Base-by-base conservation (phyloP, 2,888 invertebrate species). In the Brachyptera putata region DNA sequence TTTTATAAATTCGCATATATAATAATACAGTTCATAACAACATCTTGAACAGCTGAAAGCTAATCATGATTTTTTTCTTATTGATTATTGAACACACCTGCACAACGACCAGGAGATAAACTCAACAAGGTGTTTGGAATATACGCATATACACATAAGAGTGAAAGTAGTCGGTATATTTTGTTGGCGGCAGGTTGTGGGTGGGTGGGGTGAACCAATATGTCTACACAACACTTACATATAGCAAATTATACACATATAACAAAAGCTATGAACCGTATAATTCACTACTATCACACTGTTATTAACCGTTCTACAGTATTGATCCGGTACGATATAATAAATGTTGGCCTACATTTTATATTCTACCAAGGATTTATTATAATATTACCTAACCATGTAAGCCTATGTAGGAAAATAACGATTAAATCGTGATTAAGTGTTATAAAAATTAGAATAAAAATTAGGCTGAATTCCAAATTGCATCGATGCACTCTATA, bases 311-410 rank as follows among this genome's bases (percentile, higher is more conserved):
- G 53, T 36, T 53, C 18, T 53, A 14, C 3, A 21, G 18, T n/a
- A 53, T 53, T 53, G 34, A 53, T 53, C 53, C 53, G 53, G 53
- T 53, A 36, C 34, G 22, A 34, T 53, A 53, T 53, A 37, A 53
- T 53, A 36, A 18, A 18, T 7, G 24, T 13, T 53, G 53, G 34
- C 53, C 53, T 53, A 53, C 34, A 53, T 53, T 36, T 18, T 34
- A 36, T 36, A 30, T 5, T 16, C 3, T 22, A 13, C 13, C 34
- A 53, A 53, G 53, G 53, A 53, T 53, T 53, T 53, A 36, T 53
- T 16, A 5, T 4, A 41, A 3, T 24, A 30, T 30, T 21, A 24
- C 46, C 46, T 21, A n/a, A n/a, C 22, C 22, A 7, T 46, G 46
- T 5, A 46, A 46, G 1, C 5, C 3, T 1, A 21, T 24, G 24